A percentile compares a stretch with the other conserved stretches of the same genome.
These are phyloP conservation scores for Lasiurus borealis DNA, from an alignment of 2,113 vertebrate genomes.

Conservation along the genomic window DNA sequence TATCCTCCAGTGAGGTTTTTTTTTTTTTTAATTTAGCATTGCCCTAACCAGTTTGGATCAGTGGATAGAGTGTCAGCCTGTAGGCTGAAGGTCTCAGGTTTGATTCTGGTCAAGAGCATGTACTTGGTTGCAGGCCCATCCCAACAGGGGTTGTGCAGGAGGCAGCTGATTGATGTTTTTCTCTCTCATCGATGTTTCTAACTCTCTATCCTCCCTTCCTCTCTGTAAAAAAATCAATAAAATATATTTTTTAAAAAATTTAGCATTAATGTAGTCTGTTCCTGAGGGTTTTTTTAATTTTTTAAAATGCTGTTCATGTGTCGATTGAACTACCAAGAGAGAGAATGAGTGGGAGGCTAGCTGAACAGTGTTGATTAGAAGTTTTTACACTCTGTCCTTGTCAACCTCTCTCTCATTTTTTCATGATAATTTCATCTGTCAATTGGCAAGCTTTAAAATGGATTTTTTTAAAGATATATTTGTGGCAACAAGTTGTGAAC, in stretches of 20 bases:
- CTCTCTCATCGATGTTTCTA: no score
- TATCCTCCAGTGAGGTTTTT: not conserved
- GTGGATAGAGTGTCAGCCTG: no score
- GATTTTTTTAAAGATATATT: not conserved
- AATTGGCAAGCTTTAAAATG: slow-evolving; percentile 47
- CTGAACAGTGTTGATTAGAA: not conserved
- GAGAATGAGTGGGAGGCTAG: no score
- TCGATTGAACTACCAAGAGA: not conserved
- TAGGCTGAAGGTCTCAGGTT: no score
- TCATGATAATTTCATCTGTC: slow-evolving; percentile 33
- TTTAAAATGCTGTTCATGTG: not conserved
- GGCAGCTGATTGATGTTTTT: no score
- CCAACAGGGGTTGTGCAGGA: no score
- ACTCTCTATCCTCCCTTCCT: no score
- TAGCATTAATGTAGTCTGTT: not conserved
- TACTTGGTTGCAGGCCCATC: no score
- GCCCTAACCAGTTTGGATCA: no score
- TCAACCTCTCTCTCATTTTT: slow-evolving; percentile 23
- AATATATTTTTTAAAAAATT: not conserved
- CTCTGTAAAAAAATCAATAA: no score
- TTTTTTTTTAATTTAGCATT: not conserved
- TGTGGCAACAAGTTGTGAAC: slow-evolving; percentile 43
- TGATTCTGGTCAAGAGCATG: no score
- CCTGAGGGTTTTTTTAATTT: not conserved
- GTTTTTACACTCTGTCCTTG: not conserved